Evolutionary conservation across 2,797 vertebrate species (phyloP).

Genomic region (Eleutherodactylus coqui): DNA sequence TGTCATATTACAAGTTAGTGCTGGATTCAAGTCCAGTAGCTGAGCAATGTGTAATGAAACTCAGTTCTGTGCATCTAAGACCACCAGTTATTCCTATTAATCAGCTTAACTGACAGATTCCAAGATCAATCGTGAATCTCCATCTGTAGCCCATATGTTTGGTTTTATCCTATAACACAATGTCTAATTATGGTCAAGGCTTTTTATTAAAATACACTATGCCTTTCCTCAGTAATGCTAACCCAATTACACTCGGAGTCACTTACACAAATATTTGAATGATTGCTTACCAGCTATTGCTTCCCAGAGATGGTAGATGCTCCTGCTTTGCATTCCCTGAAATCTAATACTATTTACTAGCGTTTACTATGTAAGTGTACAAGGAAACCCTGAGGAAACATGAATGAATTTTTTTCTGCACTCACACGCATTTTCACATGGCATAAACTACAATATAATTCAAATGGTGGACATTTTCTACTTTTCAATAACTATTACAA

Average conservation of each 20-base stretch:
- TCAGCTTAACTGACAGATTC: not conserved
- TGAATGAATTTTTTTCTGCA: conserved; percentile 16
- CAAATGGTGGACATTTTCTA: not conserved
- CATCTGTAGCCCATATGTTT: not conserved
- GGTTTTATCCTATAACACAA: not conserved
- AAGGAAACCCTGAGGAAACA: conserved; percentile 2
- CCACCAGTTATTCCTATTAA: not conserved
- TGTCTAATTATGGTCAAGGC: not conserved
- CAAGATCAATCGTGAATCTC: not conserved
- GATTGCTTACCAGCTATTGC: not conserved
- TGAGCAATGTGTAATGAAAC: not conserved
- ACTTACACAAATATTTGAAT: conserved; percentile 8
- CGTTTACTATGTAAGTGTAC: not conserved
- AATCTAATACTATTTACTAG: conserved; percentile 39
- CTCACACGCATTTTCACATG: not conserved
- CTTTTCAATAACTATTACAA: too few relatives aligned
- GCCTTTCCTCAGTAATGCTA: not conserved
- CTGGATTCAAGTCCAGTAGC: too few relatives aligned
- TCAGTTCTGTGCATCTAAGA: not conserved
- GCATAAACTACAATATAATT: not conserved
- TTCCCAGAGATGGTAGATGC: not conserved
- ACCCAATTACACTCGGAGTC: not conserved
- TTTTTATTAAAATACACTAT: not conserved
- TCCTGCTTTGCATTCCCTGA: conserved; percentile 27
- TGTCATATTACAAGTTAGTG: not conserved